Evolutionary conservation across 2,888 invertebrate genomes (phyloP), one percentile per base, ranked within the genome.

Genomic region (Eumerus sabulonum): DNA sequence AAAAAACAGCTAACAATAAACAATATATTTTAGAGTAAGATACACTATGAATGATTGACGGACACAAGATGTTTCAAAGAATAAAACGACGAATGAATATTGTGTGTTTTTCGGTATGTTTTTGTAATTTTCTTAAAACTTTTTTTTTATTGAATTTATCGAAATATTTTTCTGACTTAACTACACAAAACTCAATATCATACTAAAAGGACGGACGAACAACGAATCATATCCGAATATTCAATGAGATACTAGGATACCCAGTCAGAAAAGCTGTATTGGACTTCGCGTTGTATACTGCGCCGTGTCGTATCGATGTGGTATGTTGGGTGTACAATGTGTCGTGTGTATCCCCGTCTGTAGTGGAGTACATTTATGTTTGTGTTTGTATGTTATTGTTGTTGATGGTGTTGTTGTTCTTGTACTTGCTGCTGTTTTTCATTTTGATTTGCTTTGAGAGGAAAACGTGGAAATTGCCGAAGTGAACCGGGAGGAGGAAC

Each of bases 131-230:
- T 84, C 60, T 76, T 54, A 38, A 84, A 84, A 84, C 84, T 83
- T 83, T 83, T 84, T 70, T 68, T 72, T 66, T 70, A 47, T 51
- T 59, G 57, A 85, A 87, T 86, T 84, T 84, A 85, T 87, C 87
- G 87, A 87, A 88, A 87, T 86, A 86, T 87, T 60, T 68, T 79
- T 86, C 86, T 87, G 88, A 88, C 88, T 89, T 88, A 88, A 88
- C 88, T 88, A 88, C 88, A 88, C 89, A 88, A 88, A 88, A 89
- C 87, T 88, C 88, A 88, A 88, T 87, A 86, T 87, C 86, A 88
- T 88, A 88, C 88, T 88, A 87, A 87, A 88, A 87, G 87, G 87
- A 88, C 85, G 87, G 86, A 85, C 85, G 79, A 71, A 76, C 79
- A 83, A 81, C 82, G 84, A 83, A 83, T 83, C 84, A 82, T 82